phyloP scores from a whole-genome alignment of 92 coral and sea anemone species.

The Parazoanthus atlanticus region DNA sequence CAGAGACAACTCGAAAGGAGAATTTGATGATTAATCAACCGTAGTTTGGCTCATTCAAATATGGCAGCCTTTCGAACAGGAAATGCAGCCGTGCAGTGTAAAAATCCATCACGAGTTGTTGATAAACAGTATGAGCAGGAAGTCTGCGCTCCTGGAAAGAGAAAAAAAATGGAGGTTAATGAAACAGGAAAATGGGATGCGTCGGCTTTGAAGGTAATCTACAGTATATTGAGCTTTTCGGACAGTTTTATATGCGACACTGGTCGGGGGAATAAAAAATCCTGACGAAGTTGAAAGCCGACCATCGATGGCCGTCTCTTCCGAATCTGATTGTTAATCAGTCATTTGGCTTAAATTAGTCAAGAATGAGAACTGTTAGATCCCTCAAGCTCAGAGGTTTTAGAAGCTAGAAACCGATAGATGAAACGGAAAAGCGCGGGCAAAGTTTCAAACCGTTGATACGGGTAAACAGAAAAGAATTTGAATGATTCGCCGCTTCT shows the following conservation, averaged over 20 bases:
- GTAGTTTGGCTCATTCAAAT: constrained; percentile 27
- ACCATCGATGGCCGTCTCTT: background rate
- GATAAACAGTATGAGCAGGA: constrained; percentile 48
- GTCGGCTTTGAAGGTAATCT: constrained; percentile 83
- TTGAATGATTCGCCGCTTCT: background rate
- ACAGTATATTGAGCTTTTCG: background rate
- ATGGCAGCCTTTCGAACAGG: constrained; percentile 77
- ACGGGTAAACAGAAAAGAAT: constrained; percentile 11
- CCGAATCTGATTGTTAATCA: background rate
- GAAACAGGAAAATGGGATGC: constrained; percentile 89
- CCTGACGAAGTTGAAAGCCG: no score
- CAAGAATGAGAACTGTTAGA: background rate
- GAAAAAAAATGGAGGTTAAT: constrained; percentile 75
- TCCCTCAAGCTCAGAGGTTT: background rate
- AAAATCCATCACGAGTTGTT: constrained; percentile 37
- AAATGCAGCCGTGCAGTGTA: constrained; percentile 45
- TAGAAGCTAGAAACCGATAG: background rate
- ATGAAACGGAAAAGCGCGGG: constrained; percentile 6
- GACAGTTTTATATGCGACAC: constrained; percentile 2
- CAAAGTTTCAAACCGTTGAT: background rate
- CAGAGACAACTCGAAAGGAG: background rate
- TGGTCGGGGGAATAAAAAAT: background rate
- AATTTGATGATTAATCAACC: constrained; percentile 5
- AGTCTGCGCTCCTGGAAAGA: constrained; percentile 40
- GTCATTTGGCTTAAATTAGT: background rate